These are phyloP conservation scores for Wasmannia auropunctata DNA, from an alignment of 1,140 invertebrate genomes.

Conservation along the genomic window DNA sequence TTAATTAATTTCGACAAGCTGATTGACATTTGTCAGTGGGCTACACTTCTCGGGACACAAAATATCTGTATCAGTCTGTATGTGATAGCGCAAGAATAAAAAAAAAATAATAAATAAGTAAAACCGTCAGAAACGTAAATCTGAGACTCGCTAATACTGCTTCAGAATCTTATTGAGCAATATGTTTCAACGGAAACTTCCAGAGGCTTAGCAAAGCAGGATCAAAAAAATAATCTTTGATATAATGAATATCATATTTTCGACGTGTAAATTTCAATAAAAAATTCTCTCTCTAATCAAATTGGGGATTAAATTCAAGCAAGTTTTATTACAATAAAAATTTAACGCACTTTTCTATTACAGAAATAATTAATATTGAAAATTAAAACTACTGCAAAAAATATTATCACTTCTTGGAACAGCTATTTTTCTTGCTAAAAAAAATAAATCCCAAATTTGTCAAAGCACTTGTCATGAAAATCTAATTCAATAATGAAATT, in stretches of 20 bases:
- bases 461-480: not conserved
- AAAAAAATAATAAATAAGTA: too few species aligned
- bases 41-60: not conserved
- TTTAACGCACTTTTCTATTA: not conserved
- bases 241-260: not conserved
- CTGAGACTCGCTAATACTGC: not conserved
- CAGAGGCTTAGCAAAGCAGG: not conserved
- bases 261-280: not conserved
- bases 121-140: not conserved
- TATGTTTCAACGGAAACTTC: not conserved
- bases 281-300: not conserved
- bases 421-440: not conserved
- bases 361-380: not conserved
- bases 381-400: not conserved
- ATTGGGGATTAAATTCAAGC: not conserved
- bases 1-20: not conserved
- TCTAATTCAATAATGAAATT: not conserved
- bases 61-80: slow-evolving; percentile 32
- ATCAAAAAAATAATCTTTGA: not conserved
- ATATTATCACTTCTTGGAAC: not conserved
- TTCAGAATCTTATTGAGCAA: not conserved
- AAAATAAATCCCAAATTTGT: not conserved
- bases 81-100: slow-evolving; percentile 2
- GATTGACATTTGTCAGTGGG: not conserved
- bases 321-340: not conserved